Conservation (phyloP, 2,797 vertebrate species). For the Hoplostethus atlanticus region DNA sequence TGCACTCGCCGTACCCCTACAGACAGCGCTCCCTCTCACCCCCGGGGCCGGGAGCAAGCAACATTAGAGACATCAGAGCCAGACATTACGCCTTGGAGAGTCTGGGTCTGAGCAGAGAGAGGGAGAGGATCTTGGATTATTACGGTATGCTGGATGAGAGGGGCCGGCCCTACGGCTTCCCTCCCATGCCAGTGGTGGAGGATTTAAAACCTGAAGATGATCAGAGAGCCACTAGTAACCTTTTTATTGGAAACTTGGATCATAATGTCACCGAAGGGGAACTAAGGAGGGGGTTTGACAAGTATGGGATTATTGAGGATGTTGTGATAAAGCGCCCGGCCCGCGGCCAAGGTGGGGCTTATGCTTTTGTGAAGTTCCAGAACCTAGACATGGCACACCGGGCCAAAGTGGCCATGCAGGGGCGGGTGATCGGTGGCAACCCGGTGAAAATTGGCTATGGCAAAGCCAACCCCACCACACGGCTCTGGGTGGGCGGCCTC, state of each 20-base stretch:
- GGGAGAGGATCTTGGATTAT: constrained; percentile 93
- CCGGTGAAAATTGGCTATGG: constrained; percentile 97
- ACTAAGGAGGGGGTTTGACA: constrained; percentile 93
- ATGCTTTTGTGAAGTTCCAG: constrained; percentile 98
- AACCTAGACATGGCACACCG: constrained; percentile 98
- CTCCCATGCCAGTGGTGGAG: constrained; percentile 88
- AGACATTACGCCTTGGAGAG: constrained; percentile 91
- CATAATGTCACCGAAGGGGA: constrained; percentile 93
- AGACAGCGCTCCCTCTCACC: constrained; percentile 93
- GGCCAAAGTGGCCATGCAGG: constrained; percentile 98
- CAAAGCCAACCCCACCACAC: constrained; percentile 95
- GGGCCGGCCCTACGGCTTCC: constrained; percentile 89
- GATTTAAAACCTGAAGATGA: constrained; percentile 97
- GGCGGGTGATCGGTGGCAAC: constrained; percentile 92
- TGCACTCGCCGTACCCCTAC: constrained; percentile 90
- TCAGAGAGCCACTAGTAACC: constrained; percentile 94
- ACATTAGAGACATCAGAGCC: constrained; percentile 87
- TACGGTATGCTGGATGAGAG: constrained; percentile 94
- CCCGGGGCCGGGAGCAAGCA: constrained; percentile 86
- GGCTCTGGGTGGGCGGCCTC: constrained; percentile 96
- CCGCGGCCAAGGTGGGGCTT: constrained; percentile 92
- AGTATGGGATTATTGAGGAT: constrained; percentile 96
- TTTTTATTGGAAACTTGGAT: constrained; percentile 97
- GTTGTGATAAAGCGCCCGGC: constrained; percentile 96
- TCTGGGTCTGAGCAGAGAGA: constrained; percentile 88